A percentile compares a stretch with the other conserved stretches of the same genome.
These are phyloP conservation scores for Philereme vetulata DNA, from an alignment of 2,888 invertebrate genomes.

Conservation along the genomic window DNA sequence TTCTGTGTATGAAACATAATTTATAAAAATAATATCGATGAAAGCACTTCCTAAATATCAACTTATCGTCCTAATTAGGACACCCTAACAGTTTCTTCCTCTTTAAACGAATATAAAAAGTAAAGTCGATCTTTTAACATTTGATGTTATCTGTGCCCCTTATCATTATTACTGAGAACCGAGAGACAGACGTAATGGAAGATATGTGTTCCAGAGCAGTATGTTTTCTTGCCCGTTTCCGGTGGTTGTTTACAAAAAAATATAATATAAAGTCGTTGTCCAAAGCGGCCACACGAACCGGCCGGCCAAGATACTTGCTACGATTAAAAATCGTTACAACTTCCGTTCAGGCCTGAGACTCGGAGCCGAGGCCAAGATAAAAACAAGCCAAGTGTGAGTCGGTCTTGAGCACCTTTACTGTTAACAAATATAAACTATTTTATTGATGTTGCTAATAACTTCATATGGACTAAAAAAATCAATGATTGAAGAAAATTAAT, in stretches of 20 bases:
- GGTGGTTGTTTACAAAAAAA: slow-evolving; percentile 81
- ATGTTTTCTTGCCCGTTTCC: slow-evolving; percentile 75
- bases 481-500: too few species aligned
- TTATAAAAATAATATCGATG: too few species aligned
- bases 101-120: slow-evolving; percentile 43
- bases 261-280: slow-evolving; percentile 71
- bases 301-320: slow-evolving; percentile 72
- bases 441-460: too few species aligned
- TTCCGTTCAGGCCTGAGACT: slow-evolving; percentile 78
- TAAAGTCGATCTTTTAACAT: slow-evolving; percentile 49
- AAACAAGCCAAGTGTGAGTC: slow-evolving; percentile 28
- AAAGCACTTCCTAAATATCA: too few species aligned
- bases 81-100: slow-evolving; percentile 16
- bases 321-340: slow-evolving; percentile 84
- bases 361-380: slow-evolving; percentile 73
- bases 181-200: slow-evolving; percentile 76
- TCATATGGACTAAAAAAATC: too few species aligned
- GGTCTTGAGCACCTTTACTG: too few species aligned
- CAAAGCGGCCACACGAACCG: slow-evolving; percentile 67
- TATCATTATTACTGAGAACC: slow-evolving; percentile 72
- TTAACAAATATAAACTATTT: too few species aligned
- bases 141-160: slow-evolving; percentile 63
- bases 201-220: slow-evolving; percentile 77
- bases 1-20: too few species aligned
- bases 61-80: not conserved